Percentiles rank a stretch among this genome's conserved stretches.
Evolutionary conservation across 2,797 vertebrate species (phyloP).

Genomic region (Parauchenoglanis ngamensis): DNA sequence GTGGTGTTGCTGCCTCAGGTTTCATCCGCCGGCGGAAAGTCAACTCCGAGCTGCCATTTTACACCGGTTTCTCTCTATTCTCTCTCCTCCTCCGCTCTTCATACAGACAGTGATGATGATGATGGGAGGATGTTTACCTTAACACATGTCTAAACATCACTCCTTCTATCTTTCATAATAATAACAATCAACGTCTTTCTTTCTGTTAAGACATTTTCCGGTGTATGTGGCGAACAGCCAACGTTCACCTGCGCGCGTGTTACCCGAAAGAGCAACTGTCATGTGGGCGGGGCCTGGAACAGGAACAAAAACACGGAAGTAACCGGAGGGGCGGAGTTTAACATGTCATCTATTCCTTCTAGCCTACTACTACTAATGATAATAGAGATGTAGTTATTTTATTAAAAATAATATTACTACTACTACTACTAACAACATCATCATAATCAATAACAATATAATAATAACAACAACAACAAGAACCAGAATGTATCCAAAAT

Average conservation of each 20-base stretch:
- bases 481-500: background rate
- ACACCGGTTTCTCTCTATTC: background rate
- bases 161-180: background rate
- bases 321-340: background rate
- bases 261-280: background rate
- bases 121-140: background rate
- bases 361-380: background rate
- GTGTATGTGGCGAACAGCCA: background rate
- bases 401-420: background rate
- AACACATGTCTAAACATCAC: background rate
- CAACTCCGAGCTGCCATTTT: conserved; percentile 13
- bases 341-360: too few species aligned
- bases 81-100: background rate
- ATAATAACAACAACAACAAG: background rate
- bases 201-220: background rate
- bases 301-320: conserved; percentile 28
- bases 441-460: background rate
- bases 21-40: background rate
- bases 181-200: background rate
- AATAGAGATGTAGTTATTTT: background rate
- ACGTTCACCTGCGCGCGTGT: conserved; percentile 36
- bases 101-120: background rate
- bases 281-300: conserved; percentile 10
- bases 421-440: background rate
- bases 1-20: background rate